These are phyloP conservation scores for Nomada goodeniana DNA, from an alignment of 2,888 invertebrate species.

Conservation along the genomic window DNA sequence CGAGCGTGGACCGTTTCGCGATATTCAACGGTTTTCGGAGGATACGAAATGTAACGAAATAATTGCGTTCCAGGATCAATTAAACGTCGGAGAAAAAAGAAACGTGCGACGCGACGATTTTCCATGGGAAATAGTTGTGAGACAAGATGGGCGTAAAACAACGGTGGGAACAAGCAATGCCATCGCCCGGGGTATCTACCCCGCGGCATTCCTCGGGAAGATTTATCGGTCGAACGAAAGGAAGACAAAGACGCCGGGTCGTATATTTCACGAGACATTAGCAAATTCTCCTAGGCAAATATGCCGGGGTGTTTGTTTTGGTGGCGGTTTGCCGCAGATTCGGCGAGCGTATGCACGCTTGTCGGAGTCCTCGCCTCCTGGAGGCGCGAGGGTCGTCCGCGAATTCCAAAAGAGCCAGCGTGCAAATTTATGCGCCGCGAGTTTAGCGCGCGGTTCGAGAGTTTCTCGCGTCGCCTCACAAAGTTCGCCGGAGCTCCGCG, in stretches of 20 bases:
- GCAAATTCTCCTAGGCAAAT: constrained; percentile 62
- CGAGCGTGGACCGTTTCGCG: not conserved
- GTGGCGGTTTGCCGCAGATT: constrained; percentile 43
- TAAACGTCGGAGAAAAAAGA: too few relatives aligned
- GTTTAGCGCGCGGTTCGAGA: constrained; percentile 28
- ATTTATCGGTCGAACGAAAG: constrained; percentile 50
- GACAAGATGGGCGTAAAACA: constrained; percentile 10
- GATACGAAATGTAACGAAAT: too few relatives aligned
- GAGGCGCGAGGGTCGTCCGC: constrained; percentile 14
- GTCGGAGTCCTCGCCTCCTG: not conserved
- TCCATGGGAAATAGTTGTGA: too few relatives aligned
- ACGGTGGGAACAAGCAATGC: not conserved
- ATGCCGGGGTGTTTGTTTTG: constrained; percentile 62
- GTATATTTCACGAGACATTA: constrained; percentile 58
- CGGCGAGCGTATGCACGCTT: constrained; percentile 15
- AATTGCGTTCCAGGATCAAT: not conserved
- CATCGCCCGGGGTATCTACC: too few relatives aligned
- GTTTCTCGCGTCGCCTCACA: not conserved
- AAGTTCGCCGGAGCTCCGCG: not conserved
- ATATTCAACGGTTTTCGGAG: too few relatives aligned
- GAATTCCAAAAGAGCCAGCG: constrained; percentile 47
- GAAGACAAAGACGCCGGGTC: constrained; percentile 11
- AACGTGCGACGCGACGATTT: too few relatives aligned
- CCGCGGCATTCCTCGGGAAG: not conserved
- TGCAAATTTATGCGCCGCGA: constrained; percentile 54